These are phyloP conservation scores for Aeoliscus strigatus DNA, from an alignment of 2,797 vertebrate species.

Conservation along the genomic window DNA sequence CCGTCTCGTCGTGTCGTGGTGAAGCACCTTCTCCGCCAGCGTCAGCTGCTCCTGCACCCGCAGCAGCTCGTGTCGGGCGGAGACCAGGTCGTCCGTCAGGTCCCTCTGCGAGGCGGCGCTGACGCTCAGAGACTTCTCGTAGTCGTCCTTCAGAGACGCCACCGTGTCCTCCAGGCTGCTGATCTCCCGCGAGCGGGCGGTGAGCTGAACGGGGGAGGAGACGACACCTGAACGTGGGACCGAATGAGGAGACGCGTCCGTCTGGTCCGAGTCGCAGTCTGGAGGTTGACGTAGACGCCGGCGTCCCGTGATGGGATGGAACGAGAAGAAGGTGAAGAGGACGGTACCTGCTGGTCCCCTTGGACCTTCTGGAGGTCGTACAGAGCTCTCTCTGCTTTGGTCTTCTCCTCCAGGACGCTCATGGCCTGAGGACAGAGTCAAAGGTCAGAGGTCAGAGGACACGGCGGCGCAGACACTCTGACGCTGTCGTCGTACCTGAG, in stretches of 20 bases:
- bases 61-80: constrained; percentile 89
- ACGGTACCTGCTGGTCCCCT: constrained; percentile 82
- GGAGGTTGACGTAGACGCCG: too few relatives aligned
- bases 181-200: constrained; percentile 76
- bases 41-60: constrained; percentile 87
- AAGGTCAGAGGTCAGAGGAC: too few relatives aligned
- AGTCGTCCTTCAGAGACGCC: constrained; percentile 83
- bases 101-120: constrained; percentile 81
- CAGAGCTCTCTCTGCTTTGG: constrained; percentile 81
- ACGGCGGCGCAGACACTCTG: background rate
- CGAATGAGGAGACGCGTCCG: background rate
- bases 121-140: constrained; percentile 83
- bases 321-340: background rate
- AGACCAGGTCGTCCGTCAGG: constrained; percentile 85
- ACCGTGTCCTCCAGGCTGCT: constrained; percentile 84
- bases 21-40: constrained; percentile 88
- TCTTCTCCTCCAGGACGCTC: constrained; percentile 84
- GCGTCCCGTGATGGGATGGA: too few relatives aligned
- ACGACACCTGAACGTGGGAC: background rate
- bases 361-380: constrained; percentile 82
- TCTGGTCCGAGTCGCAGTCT: too few relatives aligned
- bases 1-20: too few relatives aligned
- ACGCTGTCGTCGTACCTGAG: constrained; percentile 87
- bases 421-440: constrained; percentile 73
- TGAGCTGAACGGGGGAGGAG: constrained; percentile 55